Evolutionary conservation across 1,140 invertebrate species (phyloP).

Genomic region (Caenorhabditis latens): DNA sequence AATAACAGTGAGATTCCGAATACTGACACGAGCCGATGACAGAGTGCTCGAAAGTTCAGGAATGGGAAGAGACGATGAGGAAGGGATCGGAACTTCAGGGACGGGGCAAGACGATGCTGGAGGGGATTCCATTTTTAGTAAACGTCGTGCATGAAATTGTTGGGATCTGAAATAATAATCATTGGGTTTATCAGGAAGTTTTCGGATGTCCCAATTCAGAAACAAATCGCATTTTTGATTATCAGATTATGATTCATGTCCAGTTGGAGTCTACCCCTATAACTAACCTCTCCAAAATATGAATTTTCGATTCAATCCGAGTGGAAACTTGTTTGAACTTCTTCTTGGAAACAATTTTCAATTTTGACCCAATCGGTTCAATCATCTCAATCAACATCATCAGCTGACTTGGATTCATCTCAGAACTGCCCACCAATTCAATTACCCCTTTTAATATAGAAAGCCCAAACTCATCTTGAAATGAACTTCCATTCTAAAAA

Average conservation of each 20-base stretch:
- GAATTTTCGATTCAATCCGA: background rate
- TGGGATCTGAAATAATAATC: background rate
- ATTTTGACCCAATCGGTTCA: background rate
- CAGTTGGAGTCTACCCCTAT: background rate
- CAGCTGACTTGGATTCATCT: background rate
- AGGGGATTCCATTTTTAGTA: background rate
- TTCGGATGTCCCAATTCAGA: background rate
- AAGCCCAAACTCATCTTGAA: too few relatives aligned
- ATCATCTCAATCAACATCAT: background rate
- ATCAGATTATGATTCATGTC: background rate
- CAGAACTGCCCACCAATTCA: background rate
- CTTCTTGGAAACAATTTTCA: background rate
- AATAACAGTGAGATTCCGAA: slow-evolving; percentile 14
- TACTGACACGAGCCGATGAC: background rate
- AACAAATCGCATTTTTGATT: background rate
- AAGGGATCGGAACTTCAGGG: background rate
- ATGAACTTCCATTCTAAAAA: too few relatives aligned
- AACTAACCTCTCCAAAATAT: background rate
- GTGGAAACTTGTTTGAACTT: background rate
- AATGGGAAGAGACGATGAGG: background rate
- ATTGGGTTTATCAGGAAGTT: background rate
- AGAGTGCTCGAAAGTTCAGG: background rate
- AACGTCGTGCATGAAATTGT: background rate
- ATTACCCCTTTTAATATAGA: background rate
- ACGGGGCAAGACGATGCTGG: background rate